A percentile compares a stretch with the other conserved stretches of the same genome.
Conservation (phyloP, 2,113 vertebrate species). For the Mugil cephalus region DNA sequence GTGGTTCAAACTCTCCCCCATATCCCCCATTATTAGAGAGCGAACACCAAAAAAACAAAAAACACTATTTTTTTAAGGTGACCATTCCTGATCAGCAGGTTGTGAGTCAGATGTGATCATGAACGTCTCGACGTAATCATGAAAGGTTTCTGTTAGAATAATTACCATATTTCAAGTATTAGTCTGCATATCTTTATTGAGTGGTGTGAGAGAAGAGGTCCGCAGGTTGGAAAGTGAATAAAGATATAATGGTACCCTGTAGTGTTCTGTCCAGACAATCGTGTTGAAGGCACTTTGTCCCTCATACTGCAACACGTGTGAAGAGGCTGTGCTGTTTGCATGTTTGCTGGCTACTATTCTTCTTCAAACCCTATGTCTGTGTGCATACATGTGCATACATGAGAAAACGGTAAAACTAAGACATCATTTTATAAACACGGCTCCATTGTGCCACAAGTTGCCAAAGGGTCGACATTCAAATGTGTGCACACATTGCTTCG, state of each 20-base stretch:
- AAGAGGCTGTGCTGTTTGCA: neutral
- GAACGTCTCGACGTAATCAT: constrained; percentile 1
- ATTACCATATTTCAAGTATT: neutral
- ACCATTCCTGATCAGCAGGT: neutral
- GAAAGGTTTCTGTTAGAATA: constrained; percentile 46
- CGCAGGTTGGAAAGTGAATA: neutral
- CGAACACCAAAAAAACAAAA: neutral
- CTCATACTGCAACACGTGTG: neutral
- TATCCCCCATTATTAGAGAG: neutral
- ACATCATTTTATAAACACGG: neutral
- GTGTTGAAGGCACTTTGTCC: neutral
- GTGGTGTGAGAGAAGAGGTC: neutral
- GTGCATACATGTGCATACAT: neutral
- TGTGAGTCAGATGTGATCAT: neutral
- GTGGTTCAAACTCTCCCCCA: neutral
- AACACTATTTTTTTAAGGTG: neutral
- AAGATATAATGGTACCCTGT: neutral
- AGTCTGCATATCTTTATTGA: constrained; percentile 30
- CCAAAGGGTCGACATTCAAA: too few species aligned
- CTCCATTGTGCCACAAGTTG: too few species aligned
- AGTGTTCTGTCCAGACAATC: neutral
- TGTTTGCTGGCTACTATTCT: neutral
- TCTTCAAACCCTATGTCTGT: neutral
- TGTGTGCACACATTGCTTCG: too few species aligned
- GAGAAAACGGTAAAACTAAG: neutral